Evolutionary conservation across 2,113 vertebrate genomes (phyloP).

Genomic region (Campylomormyrus numenius): DNA sequence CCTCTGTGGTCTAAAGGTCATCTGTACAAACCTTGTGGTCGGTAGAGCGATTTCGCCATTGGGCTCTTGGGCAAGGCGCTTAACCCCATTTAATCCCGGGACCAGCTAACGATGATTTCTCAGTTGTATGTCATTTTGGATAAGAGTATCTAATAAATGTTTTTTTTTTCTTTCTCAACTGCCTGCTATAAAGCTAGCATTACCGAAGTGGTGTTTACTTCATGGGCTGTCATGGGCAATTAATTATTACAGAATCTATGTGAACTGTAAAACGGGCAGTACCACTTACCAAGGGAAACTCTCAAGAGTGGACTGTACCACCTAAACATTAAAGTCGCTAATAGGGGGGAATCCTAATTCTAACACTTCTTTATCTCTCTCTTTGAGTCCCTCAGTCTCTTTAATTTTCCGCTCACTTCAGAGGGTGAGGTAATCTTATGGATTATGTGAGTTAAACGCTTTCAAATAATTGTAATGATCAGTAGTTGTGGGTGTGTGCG

Average conservation of each 20-base stretch:
- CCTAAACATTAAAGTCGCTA: neutral
- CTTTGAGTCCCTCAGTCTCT: neutral
- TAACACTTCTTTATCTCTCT: neutral
- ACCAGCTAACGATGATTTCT: neutral
- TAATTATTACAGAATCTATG: neutral
- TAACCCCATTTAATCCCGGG: neutral
- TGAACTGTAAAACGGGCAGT: neutral
- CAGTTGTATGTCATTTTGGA: neutral
- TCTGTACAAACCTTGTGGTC: neutral
- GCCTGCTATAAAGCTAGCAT: neutral
- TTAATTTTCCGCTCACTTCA: constrained; percentile 10
- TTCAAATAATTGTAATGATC: neutral
- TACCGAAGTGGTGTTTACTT: neutral
- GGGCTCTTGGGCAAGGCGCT: neutral
- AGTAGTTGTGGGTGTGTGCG: constrained; percentile 28
- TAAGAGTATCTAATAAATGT: neutral
- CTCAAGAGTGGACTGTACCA: neutral
- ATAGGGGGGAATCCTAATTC: constrained; percentile 1
- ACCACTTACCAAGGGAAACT: neutral
- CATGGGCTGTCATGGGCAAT: neutral
- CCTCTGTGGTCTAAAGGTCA: neutral
- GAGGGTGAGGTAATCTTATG: constrained; percentile 9
- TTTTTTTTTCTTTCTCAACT: neutral
- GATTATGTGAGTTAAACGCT: constrained; percentile 2
- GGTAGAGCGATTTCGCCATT: neutral